Evolutionary conservation across 2,888 invertebrate species (phyloP).

Genomic region (Nebria salina): DNA sequence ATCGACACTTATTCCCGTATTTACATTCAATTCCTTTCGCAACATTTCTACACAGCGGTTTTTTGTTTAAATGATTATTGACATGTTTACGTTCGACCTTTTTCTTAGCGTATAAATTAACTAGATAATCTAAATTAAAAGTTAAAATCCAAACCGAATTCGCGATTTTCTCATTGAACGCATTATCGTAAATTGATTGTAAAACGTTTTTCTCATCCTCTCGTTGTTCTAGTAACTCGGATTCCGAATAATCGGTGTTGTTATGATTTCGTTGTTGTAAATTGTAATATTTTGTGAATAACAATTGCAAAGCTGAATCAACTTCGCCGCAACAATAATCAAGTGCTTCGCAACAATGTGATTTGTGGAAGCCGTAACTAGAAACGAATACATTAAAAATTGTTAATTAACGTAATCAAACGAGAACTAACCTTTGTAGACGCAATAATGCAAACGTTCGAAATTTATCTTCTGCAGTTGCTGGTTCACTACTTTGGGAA

Average conservation of each 20-base stretch:
- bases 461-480: slow-evolving; percentile 71
- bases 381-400: slow-evolving; percentile 52
- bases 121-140: slow-evolving; percentile 74
- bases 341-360: slow-evolving; percentile 80
- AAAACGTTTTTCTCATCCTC: slow-evolving; percentile 78
- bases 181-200: slow-evolving; percentile 79
- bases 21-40: slow-evolving; percentile 72
- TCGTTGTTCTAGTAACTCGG: slow-evolving; percentile 72
- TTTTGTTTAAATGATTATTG: slow-evolving; percentile 62
- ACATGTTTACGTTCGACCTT: slow-evolving; percentile 57
- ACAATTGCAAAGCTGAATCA: slow-evolving; percentile 75
- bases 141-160: slow-evolving; percentile 77
- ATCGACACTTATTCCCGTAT: slow-evolving; percentile 79
- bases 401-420: no score
- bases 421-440: slow-evolving; percentile 70
- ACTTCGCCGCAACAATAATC: slow-evolving; percentile 72
- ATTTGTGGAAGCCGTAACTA: slow-evolving; percentile 78
- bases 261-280: slow-evolving; percentile 60
- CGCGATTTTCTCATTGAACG: slow-evolving; percentile 74
- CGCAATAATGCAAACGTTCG: slow-evolving; percentile 77
- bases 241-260: slow-evolving; percentile 62
- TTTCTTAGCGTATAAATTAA: slow-evolving; percentile 62
- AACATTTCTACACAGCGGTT: slow-evolving; percentile 73
- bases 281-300: slow-evolving; percentile 77
- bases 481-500: slow-evolving; percentile 67